Percentiles rank a stretch among this genome's conserved stretches.
Conservation (phyloP, 2,113 vertebrate species). For the Gopherus flavomarginatus region DNA sequence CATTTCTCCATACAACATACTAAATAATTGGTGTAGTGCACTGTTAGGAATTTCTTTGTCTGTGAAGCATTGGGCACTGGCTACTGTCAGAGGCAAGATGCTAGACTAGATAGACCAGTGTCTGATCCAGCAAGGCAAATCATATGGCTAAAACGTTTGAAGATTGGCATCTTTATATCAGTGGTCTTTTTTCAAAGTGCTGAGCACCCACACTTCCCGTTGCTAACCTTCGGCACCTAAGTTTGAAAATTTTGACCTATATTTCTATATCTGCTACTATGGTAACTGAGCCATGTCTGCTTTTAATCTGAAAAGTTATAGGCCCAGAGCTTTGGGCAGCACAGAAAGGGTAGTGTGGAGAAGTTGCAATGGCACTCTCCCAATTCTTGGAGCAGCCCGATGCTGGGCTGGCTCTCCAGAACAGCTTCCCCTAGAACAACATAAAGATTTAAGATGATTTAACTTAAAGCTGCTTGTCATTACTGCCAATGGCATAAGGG, state of each 20-base stretch:
- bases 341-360: not conserved
- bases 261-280: not conserved
- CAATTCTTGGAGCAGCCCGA: not conserved
- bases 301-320: not conserved
- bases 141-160: not conserved
- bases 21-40: not conserved
- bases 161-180: not conserved
- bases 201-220: not conserved
- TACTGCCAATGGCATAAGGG: not conserved
- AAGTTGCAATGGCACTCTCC: not conserved
- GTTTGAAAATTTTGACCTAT: not conserved
- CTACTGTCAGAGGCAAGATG: not conserved
- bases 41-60: not conserved
- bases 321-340: not conserved
- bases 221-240: not conserved
- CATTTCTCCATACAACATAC: not conserved
- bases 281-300: not conserved
- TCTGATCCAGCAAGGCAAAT: not conserved
- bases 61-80: not conserved
- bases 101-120: not conserved
- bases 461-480: not conserved
- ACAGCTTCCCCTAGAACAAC: conserved; percentile 2
- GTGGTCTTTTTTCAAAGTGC: not conserved
- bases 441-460: not conserved
- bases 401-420: not conserved